Percentiles rank a stretch among this genome's conserved stretches.
Evolutionary conservation across 2,113 vertebrate species (phyloP).

Genomic region (Actenoides lindsayi): DNA sequence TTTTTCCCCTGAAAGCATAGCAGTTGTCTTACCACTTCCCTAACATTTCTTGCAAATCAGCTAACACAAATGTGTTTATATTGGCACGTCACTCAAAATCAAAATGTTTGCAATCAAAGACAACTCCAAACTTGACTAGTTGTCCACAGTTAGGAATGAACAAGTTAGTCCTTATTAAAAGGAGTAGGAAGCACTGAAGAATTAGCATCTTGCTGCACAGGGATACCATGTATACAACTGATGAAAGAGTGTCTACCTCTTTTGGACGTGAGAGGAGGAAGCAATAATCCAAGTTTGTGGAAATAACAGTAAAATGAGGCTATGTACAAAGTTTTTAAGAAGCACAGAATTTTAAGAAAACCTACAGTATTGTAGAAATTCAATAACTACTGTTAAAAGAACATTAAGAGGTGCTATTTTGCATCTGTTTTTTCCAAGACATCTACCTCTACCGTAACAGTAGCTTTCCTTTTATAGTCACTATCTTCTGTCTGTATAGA

Average conservation of each 20-base stretch:
- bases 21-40: neutral
- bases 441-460: neutral
- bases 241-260: neutral
- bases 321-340: neutral
- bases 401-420: neutral
- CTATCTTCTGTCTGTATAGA: neutral
- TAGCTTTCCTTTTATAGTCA: constrained; percentile 9
- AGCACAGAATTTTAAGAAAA: neutral
- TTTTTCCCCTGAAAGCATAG: neutral
- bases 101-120: constrained; percentile 34
- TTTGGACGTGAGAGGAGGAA: neutral
- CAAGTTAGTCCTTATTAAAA: constrained; percentile 9
- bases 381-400: neutral
- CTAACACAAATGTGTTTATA: neutral
- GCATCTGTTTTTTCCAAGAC: neutral
- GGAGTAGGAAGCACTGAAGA: neutral
- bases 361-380: neutral
- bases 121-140: neutral
- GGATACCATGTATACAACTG: neutral
- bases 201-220: neutral
- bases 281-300: neutral
- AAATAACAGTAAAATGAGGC: neutral
- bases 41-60: neutral
- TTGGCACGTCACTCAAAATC: neutral
- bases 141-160: constrained; percentile 6